Evolutionary conservation across 2,113 vertebrate genomes (phyloP).

Genomic region (Trematocara nigrifrons): DNA sequence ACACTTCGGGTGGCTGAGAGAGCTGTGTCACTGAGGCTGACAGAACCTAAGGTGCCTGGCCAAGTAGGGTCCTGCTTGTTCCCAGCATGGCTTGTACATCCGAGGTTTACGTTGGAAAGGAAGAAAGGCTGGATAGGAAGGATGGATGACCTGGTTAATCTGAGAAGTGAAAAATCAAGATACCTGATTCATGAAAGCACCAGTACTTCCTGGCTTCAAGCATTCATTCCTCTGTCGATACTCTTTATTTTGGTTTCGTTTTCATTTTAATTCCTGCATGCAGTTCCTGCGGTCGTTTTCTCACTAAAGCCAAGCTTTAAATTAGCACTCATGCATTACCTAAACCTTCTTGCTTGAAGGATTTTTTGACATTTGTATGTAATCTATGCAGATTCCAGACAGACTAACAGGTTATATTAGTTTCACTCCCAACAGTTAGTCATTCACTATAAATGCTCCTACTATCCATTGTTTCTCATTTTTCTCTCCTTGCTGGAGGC

Average conservation of each 20-base stretch:
- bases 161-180: constrained; percentile 17
- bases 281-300: neutral
- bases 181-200: constrained; percentile 15
- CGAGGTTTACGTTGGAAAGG: neutral
- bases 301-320: neutral
- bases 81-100: neutral
- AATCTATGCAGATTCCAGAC: neutral
- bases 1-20: neutral
- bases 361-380: neutral
- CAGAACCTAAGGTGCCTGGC: neutral
- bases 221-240: neutral
- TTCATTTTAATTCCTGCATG: neutral
- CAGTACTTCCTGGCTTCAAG: constrained; percentile 30
- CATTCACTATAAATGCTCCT: constrained; percentile 10
- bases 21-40: constrained; percentile 12
- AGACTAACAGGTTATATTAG: neutral
- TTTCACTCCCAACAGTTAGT: constrained; percentile 21
- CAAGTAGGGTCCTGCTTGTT: neutral
- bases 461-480: constrained; percentile 34
- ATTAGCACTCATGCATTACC: neutral
- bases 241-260: neutral
- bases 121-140: neutral
- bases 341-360: neutral
- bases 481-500: constrained; percentile 10
- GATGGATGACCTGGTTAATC: constrained; percentile 54